Evolutionary conservation across 2,888 invertebrate species (phyloP), one percentile per base, ranked within the genome.

Genomic region (Desoria tigrina): DNA sequence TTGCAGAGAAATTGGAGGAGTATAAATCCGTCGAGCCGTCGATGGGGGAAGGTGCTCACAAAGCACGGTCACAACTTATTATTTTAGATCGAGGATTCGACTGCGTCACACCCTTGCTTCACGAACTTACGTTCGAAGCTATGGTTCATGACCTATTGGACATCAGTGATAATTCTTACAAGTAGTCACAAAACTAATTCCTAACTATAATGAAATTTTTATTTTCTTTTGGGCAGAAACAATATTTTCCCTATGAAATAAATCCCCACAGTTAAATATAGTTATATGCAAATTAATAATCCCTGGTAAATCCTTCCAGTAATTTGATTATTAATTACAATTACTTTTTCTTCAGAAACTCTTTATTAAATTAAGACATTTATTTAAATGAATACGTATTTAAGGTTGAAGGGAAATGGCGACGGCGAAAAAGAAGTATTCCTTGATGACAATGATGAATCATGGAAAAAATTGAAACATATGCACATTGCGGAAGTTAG

Each of bases 401-500:
- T n/a, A n/a, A 64, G 64, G 49, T 54, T 45, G 26, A 21, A 59
- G 28, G 21, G 56, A 14, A n/a, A 23, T 1, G 21, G 23, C 24
- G 65, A 65, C 11, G 63, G 24, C 32, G 24, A 63, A 16, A 72
- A 69, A 49, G 65, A 69, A 26, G 61, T 70, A n/a, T 45, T 66
- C 16, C 42, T 75, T 23, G 72, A 73, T 59, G 74, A 75, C 24
- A 64, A 56, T 54, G 72, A 75, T 56, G 67, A 70, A 21, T 65
- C 61, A n/a, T 75, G 74, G 74, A 53, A 61, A 37, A 53, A 65
- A 3, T 39, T 75, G 18, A 66, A 71, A 28, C 72, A 73, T 37
- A 67, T 65, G 27, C 69, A 72, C 39, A 73, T 73, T 53, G 71
- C 73, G 1, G 66, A 71, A 63, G 73, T 73, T 9, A 58, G 63